phyloP scores from a whole-genome alignment of 2,888 invertebrate species.

The Lamellibrachia satsuma region DNA sequence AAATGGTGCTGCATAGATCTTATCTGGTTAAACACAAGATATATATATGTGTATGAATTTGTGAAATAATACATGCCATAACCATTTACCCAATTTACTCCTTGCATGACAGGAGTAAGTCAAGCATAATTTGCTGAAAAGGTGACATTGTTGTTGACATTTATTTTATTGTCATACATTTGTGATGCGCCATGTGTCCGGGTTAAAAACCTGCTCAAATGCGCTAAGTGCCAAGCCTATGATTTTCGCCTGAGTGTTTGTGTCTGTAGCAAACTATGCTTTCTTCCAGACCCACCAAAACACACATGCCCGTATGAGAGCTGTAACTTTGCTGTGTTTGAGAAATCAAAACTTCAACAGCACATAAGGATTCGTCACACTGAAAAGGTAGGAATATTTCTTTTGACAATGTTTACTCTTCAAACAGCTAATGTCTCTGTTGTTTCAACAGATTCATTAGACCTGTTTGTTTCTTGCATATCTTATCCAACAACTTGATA shows the following conservation, averaged over 20 bases:
- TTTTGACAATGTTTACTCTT: too few species aligned
- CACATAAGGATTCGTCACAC: constrained; percentile 21
- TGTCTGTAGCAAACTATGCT: background rate
- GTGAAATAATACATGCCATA: too few species aligned
- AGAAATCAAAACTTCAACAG: constrained; percentile 6
- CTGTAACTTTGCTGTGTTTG: constrained; percentile 17
- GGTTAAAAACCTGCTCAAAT: background rate
- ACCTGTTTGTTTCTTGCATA: too few species aligned
- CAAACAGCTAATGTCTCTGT: background rate
- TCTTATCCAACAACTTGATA: too few species aligned
- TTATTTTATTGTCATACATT: too few species aligned
- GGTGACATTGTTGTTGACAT: too few species aligned
- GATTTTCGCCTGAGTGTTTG: background rate
- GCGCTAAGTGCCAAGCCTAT: background rate
- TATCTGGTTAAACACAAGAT: background rate
- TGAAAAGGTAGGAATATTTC: background rate
- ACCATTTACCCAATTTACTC: too few species aligned
- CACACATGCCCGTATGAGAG: constrained; percentile 4
- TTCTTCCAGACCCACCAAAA: constrained; percentile 10
- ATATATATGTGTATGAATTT: too few species aligned
- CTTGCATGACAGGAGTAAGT: too few species aligned
- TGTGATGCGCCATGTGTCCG: too few species aligned
- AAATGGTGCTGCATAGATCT: background rate
- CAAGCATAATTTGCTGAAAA: too few species aligned
- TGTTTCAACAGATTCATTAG: background rate